phyloP scores from a whole-genome alignment of 1,140 invertebrate genomes.

The Drosophila setifemur region DNA sequence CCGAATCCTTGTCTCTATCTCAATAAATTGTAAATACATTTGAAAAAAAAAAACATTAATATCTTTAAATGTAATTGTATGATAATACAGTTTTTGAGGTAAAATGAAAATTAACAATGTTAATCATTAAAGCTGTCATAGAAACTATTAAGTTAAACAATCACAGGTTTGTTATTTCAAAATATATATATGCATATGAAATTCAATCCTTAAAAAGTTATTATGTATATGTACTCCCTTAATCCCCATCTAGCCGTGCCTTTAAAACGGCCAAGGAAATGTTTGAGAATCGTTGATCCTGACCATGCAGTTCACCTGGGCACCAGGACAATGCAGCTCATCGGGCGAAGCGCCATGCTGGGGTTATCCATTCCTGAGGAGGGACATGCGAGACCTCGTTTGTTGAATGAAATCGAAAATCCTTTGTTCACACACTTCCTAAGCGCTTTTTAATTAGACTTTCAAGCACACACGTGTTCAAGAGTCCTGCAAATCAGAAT shows the following conservation, averaged over 20 bases:
- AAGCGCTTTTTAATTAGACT: conserved; percentile 58
- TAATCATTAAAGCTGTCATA: too few species aligned
- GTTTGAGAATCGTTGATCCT: neutral
- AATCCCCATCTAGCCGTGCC: neutral
- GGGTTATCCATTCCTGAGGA: neutral
- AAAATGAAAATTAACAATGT: too few species aligned
- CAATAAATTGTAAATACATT: too few species aligned
- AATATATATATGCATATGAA: too few species aligned
- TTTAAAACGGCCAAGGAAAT: conserved; percentile 10
- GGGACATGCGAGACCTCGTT: conserved; percentile 15
- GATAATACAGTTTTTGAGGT: too few species aligned
- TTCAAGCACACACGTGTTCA: neutral
- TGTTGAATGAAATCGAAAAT: conserved; percentile 26
- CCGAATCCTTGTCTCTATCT: too few species aligned
- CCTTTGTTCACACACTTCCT: conserved; percentile 25
- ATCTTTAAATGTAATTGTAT: too few species aligned
- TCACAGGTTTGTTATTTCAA: too few species aligned
- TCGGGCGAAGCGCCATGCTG: neutral
- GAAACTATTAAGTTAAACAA: too few species aligned
- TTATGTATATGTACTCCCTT: too few species aligned
- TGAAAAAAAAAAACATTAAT: too few species aligned
- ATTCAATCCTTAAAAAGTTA: too few species aligned
- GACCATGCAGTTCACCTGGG: neutral
- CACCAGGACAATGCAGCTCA: conserved; percentile 12
- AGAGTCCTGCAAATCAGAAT: conserved; percentile 9